These are phyloP conservation scores for Ranitomeya imitator DNA, from an alignment of 2,113 vertebrate species.

Conservation along the genomic window DNA sequence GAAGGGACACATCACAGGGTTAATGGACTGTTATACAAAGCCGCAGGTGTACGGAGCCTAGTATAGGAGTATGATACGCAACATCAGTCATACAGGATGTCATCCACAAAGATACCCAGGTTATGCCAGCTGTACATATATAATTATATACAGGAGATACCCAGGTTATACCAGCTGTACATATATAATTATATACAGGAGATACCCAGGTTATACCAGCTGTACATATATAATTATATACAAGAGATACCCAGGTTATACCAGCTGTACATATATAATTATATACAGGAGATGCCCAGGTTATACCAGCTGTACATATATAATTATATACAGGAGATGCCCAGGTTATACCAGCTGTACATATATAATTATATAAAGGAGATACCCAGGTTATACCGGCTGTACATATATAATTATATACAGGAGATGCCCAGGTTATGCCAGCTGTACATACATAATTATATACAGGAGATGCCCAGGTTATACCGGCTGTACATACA, in stretches of 20 bases:
- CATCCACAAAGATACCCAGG: background rate
- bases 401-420: constrained; percentile 3
- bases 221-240: background rate
- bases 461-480: background rate
- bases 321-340: background rate
- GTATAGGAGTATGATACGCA: too few species aligned
- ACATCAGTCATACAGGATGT: too few species aligned
- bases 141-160: background rate
- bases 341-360: background rate
- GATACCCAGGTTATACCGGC: background rate
- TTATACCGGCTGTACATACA: background rate
- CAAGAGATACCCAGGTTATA: background rate
- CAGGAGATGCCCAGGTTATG: background rate
- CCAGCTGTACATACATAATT: background rate
- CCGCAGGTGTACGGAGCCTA: background rate
- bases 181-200: background rate
- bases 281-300: background rate
- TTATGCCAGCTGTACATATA: background rate
- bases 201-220: background rate
- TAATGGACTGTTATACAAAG: background rate
- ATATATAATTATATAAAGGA: background rate
- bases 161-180: background rate
- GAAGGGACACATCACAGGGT: background rate
- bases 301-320: background rate
- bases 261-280: background rate